These are phyloP conservation scores for Drosophila cardini DNA, from an alignment of 1,140 invertebrate genomes.

Conservation along the genomic window DNA sequence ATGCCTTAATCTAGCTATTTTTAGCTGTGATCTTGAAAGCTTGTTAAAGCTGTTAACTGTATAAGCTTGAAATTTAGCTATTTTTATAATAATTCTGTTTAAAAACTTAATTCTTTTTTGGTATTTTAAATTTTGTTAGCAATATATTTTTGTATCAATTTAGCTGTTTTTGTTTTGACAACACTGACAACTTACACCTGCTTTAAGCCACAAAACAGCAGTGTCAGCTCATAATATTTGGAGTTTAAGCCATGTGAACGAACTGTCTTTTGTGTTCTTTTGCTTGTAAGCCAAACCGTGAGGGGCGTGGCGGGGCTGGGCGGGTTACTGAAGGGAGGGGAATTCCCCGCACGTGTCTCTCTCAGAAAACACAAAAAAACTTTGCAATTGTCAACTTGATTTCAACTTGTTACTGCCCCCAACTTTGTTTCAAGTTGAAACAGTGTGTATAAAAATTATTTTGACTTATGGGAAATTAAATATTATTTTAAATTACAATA, in stretches of 20 bases:
- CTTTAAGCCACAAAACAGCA: conserved; percentile 26
- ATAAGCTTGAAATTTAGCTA: too few relatives aligned
- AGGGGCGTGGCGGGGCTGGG: background rate
- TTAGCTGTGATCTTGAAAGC: too few relatives aligned
- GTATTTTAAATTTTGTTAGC: too few relatives aligned
- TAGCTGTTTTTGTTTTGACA: too few relatives aligned
- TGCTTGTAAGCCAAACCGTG: background rate
- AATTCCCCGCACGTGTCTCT: background rate
- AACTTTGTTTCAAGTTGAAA: background rate
- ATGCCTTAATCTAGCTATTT: too few relatives aligned
- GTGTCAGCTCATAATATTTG: conserved; percentile 47
- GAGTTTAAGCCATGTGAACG: conserved; percentile 38
- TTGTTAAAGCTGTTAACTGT: too few relatives aligned
- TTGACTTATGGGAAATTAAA: too few relatives aligned
- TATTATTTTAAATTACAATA: too few relatives aligned
- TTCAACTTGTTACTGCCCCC: conserved; percentile 35
- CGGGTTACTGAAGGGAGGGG: background rate
- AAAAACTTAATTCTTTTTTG: too few relatives aligned
- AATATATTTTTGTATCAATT: too few relatives aligned
- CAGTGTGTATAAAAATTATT: too few relatives aligned
- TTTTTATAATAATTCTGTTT: too few relatives aligned
- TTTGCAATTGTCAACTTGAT: conserved; percentile 33
- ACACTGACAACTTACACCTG: conserved; percentile 32
- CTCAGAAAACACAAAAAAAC: conserved; percentile 17
- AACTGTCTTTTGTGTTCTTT: conserved; percentile 44